phyloP scores from a whole-genome alignment of 2,113 vertebrate genomes.

The Poeciliopsis prolifica region DNA sequence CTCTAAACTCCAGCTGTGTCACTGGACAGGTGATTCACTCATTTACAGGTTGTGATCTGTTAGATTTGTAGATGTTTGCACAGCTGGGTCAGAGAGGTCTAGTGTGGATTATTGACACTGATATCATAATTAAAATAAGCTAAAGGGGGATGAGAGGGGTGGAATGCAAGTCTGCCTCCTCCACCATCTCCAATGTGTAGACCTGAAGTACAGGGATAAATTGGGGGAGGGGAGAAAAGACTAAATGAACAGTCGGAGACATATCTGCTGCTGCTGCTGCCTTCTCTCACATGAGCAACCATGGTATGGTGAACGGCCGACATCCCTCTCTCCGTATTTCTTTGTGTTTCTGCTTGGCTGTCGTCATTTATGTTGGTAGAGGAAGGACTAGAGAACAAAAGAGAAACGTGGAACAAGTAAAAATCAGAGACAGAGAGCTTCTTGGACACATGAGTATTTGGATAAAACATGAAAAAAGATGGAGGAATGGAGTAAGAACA shows the following conservation, averaged over 20 bases:
- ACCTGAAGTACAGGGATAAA: constrained; percentile 69
- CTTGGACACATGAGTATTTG: constrained; percentile 29
- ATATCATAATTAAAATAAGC: constrained; percentile 26
- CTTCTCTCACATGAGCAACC: constrained; percentile 63
- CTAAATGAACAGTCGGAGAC: constrained; percentile 62
- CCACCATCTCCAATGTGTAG: constrained; percentile 57
- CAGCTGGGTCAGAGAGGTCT: constrained; percentile 16
- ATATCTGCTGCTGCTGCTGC: constrained; percentile 51
- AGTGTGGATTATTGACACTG: constrained; percentile 13
- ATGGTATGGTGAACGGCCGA: constrained; percentile 59
- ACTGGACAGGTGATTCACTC: constrained; percentile 48
- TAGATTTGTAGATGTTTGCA: constrained; percentile 24
- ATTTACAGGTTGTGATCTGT: constrained; percentile 40
- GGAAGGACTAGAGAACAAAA: constrained; percentile 6
- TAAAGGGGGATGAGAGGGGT: constrained; percentile 7
- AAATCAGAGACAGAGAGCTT: constrained; percentile 14
- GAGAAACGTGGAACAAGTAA: constrained; percentile 12
- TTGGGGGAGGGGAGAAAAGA: constrained; percentile 74
- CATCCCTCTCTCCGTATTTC: constrained; percentile 37
- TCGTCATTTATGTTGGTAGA: not conserved
- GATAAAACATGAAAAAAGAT: constrained; percentile 45
- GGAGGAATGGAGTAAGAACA: constrained; percentile 52
- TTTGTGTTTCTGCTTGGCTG: constrained; percentile 2
- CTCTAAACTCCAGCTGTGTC: constrained; percentile 55
- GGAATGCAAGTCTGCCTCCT: constrained; percentile 43